A percentile compares a stretch with the other conserved stretches of the same genome.
Conservation (phyloP, 2,888 invertebrate genomes). For the Peribatodes rhomboidaria region DNA sequence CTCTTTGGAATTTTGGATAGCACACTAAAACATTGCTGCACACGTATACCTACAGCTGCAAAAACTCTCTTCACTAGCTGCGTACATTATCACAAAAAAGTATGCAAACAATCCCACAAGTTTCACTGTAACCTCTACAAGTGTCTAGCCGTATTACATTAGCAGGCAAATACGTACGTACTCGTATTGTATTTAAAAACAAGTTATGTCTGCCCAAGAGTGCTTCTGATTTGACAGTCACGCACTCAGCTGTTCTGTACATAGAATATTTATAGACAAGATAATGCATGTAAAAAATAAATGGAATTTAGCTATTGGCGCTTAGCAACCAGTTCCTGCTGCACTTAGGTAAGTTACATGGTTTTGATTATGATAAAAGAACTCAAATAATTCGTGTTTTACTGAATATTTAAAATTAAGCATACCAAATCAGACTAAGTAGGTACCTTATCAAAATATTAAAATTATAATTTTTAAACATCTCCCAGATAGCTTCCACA, state of each 20-base stretch:
- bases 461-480: no score
- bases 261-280: conserved; percentile 22
- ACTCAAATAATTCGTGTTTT: no score
- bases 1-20: not conserved
- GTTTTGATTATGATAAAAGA: no score
- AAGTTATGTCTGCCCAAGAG: conserved; percentile 27
- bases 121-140: conserved; percentile 34
- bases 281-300: conserved; percentile 2
- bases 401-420: no score
- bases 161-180: conserved; percentile 32
- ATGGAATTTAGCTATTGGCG: conserved; percentile 11
- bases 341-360: not conserved
- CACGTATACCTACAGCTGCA: conserved; percentile 9
- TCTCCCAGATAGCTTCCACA: no score
- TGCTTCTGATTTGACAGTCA: conserved; percentile 41
- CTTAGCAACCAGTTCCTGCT: not conserved
- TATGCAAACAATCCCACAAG: conserved; percentile 33
- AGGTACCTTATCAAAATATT: no score
- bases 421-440: no score
- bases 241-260: conserved; percentile 28
- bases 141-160: conserved; percentile 39
- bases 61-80: conserved; percentile 5
- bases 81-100: conserved; percentile 23
- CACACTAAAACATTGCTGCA: conserved; percentile 1
- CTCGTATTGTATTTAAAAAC: conserved; percentile 41